Evolutionary conservation across 2,888 invertebrate genomes (phyloP).

Genomic region (Scaptomyza tumidula): DNA sequence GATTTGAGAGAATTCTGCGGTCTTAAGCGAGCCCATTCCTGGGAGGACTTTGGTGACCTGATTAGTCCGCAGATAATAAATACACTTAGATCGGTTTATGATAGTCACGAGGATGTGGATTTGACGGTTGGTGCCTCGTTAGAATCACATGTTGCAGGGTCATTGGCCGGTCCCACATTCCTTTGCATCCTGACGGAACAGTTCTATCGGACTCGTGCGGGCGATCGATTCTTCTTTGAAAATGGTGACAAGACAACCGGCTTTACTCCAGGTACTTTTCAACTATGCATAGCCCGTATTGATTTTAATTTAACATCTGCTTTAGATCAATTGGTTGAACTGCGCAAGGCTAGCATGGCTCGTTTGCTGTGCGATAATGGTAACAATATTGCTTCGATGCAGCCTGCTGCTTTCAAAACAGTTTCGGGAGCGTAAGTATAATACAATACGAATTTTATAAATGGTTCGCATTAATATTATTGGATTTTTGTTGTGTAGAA

Average conservation of each 20-base stretch:
- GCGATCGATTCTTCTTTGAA: conserved; percentile 95
- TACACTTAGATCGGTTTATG: conserved; percentile 88
- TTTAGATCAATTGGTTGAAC: conserved; percentile 89
- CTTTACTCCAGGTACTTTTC: conserved; percentile 87
- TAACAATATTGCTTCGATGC: conserved; percentile 88
- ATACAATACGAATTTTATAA: not conserved
- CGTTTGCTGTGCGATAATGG: conserved; percentile 93
- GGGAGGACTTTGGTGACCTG: conserved; percentile 89
- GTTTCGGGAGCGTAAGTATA: conserved; percentile 86
- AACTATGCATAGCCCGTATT: not conserved
- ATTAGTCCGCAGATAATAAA: conserved; percentile 88
- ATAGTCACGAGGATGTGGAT: conserved; percentile 92
- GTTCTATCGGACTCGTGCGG: conserved; percentile 93
- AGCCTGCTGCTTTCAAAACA: conserved; percentile 88
- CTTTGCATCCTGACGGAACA: conserved; percentile 94
- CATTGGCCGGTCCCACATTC: conserved; percentile 94
- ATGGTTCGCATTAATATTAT: not conserved
- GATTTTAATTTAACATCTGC: not conserved
- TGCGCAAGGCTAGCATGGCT: conserved; percentile 91
- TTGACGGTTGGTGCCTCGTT: conserved; percentile 93
- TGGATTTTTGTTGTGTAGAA: conserved; percentile 84
- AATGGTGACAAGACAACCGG: conserved; percentile 87
- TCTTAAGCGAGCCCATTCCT: conserved; percentile 88
- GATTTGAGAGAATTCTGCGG: conserved; percentile 91
- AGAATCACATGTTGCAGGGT: conserved; percentile 90